Percentiles rank a stretch among this genome's conserved stretches.
Evolutionary conservation across 2,888 invertebrate species (phyloP).

Genomic region (Dicycla oo): DNA sequence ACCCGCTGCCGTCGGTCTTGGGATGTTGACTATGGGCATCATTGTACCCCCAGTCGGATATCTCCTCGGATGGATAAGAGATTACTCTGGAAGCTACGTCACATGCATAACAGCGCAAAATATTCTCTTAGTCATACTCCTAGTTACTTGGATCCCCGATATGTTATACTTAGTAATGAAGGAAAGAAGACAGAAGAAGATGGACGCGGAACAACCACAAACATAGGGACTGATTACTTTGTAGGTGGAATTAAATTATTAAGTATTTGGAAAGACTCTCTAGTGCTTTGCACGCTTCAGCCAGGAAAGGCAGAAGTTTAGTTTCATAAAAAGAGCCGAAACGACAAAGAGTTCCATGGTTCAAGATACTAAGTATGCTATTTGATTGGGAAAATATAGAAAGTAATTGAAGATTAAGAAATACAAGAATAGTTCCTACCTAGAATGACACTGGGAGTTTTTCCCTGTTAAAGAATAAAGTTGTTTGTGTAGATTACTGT

Average conservation of each 20-base stretch:
- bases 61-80: constrained; percentile 92
- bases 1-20: constrained; percentile 93
- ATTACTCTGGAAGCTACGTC: constrained; percentile 91
- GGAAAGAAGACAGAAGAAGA: constrained; percentile 75
- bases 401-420: constrained; percentile 3
- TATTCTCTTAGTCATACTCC: constrained; percentile 87
- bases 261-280: constrained; percentile 62
- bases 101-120: constrained; percentile 92
- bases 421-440: constrained; percentile 8
- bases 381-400: neutral
- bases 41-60: constrained; percentile 92
- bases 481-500: neutral
- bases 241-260: constrained; percentile 43
- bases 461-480: neutral
- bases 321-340: constrained; percentile 35
- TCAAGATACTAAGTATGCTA: constrained; percentile 1
- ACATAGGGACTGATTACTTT: constrained; percentile 64
- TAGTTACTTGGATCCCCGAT: constrained; percentile 91
- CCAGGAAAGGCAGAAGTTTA: constrained; percentile 34
- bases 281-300: constrained; percentile 42
- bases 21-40: constrained; percentile 93
- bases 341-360: constrained; percentile 19
- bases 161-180: constrained; percentile 82
- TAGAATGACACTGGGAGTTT: constrained; percentile 6
- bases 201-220: constrained; percentile 70